A percentile compares a stretch with the other conserved stretches of the same genome.
Conservation (phyloP, 2,888 invertebrate species). For the Ormyrus nitidulus region DNA sequence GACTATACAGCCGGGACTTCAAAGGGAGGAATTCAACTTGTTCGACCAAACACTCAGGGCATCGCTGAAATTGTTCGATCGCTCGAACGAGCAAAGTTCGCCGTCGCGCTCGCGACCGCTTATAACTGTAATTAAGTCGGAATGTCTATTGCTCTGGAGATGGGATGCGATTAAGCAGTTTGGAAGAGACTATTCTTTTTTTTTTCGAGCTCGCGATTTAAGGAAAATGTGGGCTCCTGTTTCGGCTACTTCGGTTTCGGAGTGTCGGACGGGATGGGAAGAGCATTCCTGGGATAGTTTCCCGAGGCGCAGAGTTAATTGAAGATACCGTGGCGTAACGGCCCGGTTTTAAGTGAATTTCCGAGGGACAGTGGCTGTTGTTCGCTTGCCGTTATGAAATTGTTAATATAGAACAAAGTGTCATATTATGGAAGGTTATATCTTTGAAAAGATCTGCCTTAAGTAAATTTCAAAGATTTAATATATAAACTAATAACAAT, state of each 20-base stretch:
- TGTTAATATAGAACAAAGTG: no score
- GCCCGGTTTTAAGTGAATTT: neutral
- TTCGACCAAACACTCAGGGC: slow-evolving; percentile 30
- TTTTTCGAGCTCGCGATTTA: no score
- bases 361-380: neutral
- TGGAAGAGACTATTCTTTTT: no score
- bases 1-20: slow-evolving; percentile 25
- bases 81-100: slow-evolving; percentile 20
- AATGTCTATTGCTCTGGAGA: neutral
- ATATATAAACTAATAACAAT: no score
- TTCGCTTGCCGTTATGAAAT: no score
- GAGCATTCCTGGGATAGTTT: neutral
- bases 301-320: neutral
- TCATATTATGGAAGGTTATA: no score
- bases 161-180: no score
- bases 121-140: slow-evolving; percentile 43
- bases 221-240: no score
- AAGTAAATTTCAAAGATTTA: no score
- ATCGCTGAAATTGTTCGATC: slow-evolving; percentile 47
- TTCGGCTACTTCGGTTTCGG: neutral
- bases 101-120: neutral
- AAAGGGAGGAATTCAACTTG: slow-evolving; percentile 45
- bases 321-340: neutral
- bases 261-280: neutral
- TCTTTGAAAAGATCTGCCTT: no score